Evolutionary conservation across 2,797 vertebrate species (phyloP), one percentile per base, ranked within the genome.

Genomic region (Alectoris magna): DNA sequence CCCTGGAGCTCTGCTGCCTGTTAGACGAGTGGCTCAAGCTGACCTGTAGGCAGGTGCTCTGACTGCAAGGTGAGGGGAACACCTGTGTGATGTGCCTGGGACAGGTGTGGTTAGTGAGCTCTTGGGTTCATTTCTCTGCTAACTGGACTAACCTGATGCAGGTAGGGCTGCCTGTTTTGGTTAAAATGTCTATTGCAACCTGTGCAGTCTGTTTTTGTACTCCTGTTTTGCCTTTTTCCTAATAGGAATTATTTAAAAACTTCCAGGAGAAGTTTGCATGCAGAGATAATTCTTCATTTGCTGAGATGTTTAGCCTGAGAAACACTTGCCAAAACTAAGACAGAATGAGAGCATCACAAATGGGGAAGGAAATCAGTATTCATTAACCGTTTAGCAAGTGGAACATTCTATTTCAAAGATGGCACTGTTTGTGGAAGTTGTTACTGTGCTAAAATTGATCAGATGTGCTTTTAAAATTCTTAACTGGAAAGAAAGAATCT

Each of bases 321-420:
- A 74, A 23, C 58, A 82, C 64, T 85, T 90, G 96, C 95, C 96
- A 97, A 90, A 89, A 41, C 9, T 66, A 71, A 93, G 90, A 96
- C 94, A 96, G 95, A 97, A 96, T 95, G 95, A 85, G 97, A 96
- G 38, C 94, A 93, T 93, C 75, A 77, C 70, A 86, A 92, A 58
- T 41, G 36, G 83, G 81, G 86, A 76, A 58, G 87, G 73, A 93
- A 84, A 95, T 70, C 68, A 56, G 88, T 88, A 92, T 93, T 94
- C 74, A 26, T 71, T 94, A 60, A 76, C 59, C 1, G 87, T 91
- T 87, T 39, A 92, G 69, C 67, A 73, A 84, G 90, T 22, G 62
- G 77, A 63, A 67, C 4, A 8, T 63, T 94, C 60, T 67, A 4
- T 10, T 90, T 92, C 39, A 34, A 31, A 88, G 80, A 12, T 94